Conservation (phyloP, 2,797 vertebrate species). For the Varecia variegata region DNA sequence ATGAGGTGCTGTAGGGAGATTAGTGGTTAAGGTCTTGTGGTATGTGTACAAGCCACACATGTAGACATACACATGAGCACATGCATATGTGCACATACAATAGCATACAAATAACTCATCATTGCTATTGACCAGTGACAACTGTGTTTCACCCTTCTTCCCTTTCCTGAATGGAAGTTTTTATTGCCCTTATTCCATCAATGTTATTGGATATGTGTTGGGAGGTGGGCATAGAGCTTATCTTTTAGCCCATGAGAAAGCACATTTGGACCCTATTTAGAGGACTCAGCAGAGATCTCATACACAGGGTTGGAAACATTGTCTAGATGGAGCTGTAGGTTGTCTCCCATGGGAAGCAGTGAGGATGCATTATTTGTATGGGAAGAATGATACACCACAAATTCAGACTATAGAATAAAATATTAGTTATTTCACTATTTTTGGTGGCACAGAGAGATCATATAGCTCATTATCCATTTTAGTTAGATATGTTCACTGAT, state of each 20-base stretch:
- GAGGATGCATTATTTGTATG: background rate
- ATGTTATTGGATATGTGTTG: background rate
- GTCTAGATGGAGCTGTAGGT: background rate
- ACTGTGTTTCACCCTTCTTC: background rate
- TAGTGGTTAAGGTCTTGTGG: background rate
- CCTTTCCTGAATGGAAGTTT: background rate
- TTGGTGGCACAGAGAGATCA: background rate
- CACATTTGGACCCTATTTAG: background rate
- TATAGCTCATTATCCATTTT: background rate
- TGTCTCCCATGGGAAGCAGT: background rate
- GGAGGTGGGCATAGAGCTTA: background rate
- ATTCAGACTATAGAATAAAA: background rate
- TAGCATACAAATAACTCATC: background rate
- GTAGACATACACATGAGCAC: background rate
- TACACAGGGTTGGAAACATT: background rate
- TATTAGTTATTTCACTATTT: background rate
- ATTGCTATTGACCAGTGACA: background rate
- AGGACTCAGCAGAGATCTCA: background rate
- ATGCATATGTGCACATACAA: background rate
- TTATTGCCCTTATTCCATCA: background rate
- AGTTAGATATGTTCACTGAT: background rate
- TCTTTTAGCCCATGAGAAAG: background rate
- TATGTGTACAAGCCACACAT: background rate
- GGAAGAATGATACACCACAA: background rate
- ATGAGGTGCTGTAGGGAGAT: background rate